These are phyloP conservation scores for Delichon dasypus DNA, from an alignment of 2,797 vertebrate genomes.

Conservation along the genomic window DNA sequence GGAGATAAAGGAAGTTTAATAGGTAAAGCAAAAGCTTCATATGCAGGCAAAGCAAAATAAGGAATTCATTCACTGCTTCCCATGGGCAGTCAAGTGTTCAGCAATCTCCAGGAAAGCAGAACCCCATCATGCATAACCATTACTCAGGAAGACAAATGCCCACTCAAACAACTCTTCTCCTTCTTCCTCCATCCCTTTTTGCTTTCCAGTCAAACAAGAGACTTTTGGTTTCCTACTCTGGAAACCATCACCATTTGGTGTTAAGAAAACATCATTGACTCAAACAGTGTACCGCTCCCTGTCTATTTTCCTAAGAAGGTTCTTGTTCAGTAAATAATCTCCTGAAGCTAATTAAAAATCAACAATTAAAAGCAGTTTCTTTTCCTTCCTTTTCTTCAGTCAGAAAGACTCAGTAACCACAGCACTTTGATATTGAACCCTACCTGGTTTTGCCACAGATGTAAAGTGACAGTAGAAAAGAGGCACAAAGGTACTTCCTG, in stretches of 20 bases:
- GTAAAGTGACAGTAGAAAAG: background rate
- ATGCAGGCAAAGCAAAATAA: background rate
- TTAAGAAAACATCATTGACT: background rate
- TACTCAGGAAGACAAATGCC: background rate
- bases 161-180: background rate
- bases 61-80: background rate
- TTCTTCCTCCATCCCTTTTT: background rate
- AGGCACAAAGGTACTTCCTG: background rate
- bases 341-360: background rate
- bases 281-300: background rate
- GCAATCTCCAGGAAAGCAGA: background rate
- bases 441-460: background rate
- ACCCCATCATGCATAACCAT: accelerated
- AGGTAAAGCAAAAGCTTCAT: background rate
- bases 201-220: background rate
- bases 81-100: background rate
- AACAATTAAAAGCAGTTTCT: background rate
- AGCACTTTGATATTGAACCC: background rate
- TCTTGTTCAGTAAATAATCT: background rate
- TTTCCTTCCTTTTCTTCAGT: background rate
- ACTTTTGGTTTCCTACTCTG: background rate
- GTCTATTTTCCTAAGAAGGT: background rate
- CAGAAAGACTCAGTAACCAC: background rate
- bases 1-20: background rate
- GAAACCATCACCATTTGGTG: background rate